phyloP scores from a whole-genome alignment of 2,888 invertebrate species.

The Adelphocoris suturalis region DNA sequence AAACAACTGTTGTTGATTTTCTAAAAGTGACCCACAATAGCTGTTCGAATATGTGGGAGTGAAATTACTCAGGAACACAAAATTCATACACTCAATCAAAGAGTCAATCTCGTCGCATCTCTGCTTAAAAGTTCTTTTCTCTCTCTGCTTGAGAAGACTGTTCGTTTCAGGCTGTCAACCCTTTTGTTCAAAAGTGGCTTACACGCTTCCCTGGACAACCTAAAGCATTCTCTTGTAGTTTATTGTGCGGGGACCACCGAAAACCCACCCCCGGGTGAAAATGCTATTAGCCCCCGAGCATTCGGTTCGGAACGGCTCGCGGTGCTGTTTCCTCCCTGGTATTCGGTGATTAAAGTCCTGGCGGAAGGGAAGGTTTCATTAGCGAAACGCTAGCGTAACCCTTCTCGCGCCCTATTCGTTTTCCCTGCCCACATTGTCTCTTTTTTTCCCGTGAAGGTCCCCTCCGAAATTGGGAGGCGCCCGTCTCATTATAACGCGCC shows the following conservation, averaged over 20 bases:
- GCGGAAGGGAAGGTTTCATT: conserved; percentile 56
- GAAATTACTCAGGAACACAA: too few relatives aligned
- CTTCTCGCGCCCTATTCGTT: conserved; percentile 26
- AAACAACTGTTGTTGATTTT: too few relatives aligned
- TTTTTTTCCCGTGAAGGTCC: conserved; percentile 45
- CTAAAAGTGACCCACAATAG: too few relatives aligned
- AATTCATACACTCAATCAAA: too few relatives aligned
- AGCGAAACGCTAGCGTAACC: conserved; percentile 42
- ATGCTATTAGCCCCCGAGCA: conserved; percentile 41
- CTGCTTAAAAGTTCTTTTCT: too few relatives aligned
- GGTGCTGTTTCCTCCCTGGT: conserved; percentile 24
- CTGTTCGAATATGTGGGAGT: too few relatives aligned
- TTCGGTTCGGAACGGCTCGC: background rate
- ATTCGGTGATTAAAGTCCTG: conserved; percentile 58
- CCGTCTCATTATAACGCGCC: conserved; percentile 67
- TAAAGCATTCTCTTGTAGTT: conserved; percentile 59
- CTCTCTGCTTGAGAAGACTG: background rate
- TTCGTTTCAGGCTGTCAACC: conserved; percentile 9
- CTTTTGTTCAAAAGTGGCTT: conserved; percentile 39
- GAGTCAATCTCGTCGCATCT: too few relatives aligned
- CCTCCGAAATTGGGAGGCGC: conserved; percentile 66
- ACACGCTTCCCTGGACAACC: conserved; percentile 52
- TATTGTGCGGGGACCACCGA: conserved; percentile 21
- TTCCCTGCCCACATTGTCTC: conserved; percentile 57
- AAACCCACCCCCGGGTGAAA: conserved; percentile 12